Percentiles rank a stretch among this genome's conserved stretches.
Conservation (phyloP, 2,797 vertebrate species). For the Crocidura indochinensis region DNA sequence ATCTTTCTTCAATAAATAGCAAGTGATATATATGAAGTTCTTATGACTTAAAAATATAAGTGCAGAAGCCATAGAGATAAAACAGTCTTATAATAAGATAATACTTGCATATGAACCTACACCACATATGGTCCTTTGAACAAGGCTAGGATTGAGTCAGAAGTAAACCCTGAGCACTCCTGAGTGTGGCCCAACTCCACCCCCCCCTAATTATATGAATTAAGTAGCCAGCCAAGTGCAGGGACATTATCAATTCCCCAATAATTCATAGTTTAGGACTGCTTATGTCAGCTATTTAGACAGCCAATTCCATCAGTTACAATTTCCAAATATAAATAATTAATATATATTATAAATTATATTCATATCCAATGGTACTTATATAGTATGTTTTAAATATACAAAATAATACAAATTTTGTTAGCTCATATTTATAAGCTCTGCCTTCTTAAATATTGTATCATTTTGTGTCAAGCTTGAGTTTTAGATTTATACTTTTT, state of each 20-base stretch:
- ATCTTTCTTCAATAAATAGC: not conserved
- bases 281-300: not conserved
- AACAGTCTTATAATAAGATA: too few species aligned
- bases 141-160: too few species aligned
- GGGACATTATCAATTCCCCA: not conserved
- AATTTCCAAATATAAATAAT: not conserved
- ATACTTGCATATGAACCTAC: too few species aligned
- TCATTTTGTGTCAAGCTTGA: not conserved
- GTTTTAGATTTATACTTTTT: not conserved
- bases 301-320: rapidly evolving
- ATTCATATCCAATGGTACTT: not conserved
- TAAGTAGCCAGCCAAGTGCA: not conserved
- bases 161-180: too few species aligned
- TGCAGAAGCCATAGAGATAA: too few species aligned
- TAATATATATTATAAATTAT: not conserved
- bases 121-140: too few species aligned
- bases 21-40: not conserved
- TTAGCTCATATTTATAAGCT: not conserved
- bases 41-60: not conserved
- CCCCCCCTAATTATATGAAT: not conserved
- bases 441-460: not conserved
- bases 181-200: too few species aligned
- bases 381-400: not conserved
- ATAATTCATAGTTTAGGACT: not conserved
- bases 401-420: not conserved